Percentiles rank a stretch among this genome's conserved stretches.
Conservation (phyloP, 2,888 invertebrate species). For the Seira ritae region DNA sequence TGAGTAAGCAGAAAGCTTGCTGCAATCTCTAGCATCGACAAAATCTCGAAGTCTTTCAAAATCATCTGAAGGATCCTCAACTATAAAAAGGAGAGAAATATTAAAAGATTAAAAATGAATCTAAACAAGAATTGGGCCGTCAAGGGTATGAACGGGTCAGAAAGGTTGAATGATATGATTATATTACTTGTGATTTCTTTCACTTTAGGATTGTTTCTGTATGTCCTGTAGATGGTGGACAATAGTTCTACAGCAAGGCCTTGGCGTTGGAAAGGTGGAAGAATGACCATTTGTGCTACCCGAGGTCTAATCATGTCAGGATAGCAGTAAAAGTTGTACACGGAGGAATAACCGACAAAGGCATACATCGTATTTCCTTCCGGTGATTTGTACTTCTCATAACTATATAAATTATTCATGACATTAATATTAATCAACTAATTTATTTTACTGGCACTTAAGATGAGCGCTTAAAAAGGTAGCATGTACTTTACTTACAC, state of each 20-base stretch:
- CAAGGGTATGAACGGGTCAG: background rate
- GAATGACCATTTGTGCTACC: slow-evolving; percentile 92
- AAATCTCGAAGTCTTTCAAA: slow-evolving; percentile 94
- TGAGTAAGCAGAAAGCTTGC: slow-evolving; percentile 82
- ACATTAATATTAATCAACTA: background rate
- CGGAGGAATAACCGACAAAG: slow-evolving; percentile 91
- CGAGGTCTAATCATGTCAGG: slow-evolving; percentile 91
- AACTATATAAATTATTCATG: slow-evolving; percentile 73
- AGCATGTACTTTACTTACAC: slow-evolving; percentile 63
- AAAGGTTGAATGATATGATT: too few species aligned
- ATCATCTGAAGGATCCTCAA: slow-evolving; percentile 95
- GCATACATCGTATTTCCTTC: slow-evolving; percentile 80
- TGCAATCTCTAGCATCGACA: slow-evolving; percentile 87
- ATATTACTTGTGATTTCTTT: slow-evolving; percentile 85
- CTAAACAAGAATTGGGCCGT: background rate
- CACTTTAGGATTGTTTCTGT: slow-evolving; percentile 78
- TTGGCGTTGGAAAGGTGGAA: slow-evolving; percentile 92
- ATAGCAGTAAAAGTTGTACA: slow-evolving; percentile 96
- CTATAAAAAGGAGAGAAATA: slow-evolving; percentile 76
- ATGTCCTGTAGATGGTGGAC: slow-evolving; percentile 80
- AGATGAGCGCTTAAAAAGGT: too few species aligned
- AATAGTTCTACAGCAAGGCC: slow-evolving; percentile 91
- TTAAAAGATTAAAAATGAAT: background rate
- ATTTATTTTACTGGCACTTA: background rate
- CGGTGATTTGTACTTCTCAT: slow-evolving; percentile 76